phyloP scores from a whole-genome alignment of 2,113 vertebrate genomes.

The Microcebus lehilahytsara region DNA sequence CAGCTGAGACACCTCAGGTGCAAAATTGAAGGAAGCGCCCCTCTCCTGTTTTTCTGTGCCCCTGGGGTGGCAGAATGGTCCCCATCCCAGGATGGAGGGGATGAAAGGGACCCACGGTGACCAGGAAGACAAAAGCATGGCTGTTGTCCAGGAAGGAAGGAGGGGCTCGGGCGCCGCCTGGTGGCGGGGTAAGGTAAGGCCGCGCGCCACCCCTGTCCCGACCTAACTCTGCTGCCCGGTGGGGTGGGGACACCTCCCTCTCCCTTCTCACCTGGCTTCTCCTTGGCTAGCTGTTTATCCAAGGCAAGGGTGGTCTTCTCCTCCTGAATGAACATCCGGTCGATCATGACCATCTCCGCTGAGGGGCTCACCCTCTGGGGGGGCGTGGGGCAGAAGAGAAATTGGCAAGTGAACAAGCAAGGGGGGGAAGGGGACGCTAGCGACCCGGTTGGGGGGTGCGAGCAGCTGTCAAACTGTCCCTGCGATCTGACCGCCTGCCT shows the following conservation, averaged over 20 bases:
- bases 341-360: slow-evolving; percentile 98
- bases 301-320: slow-evolving; percentile 92
- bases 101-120: not conserved
- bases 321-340: slow-evolving; percentile 97
- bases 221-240: rapidly evolving
- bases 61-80: not conserved
- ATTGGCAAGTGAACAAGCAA: not conserved
- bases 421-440: not conserved
- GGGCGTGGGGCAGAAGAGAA: rapidly evolving
- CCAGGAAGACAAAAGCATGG: too few relatives aligned
- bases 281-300: slow-evolving; percentile 92
- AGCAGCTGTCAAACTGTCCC: not conserved
- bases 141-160: rapidly evolving
- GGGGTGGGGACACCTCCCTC: too few relatives aligned
- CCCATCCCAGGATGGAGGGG: not conserved
- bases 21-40: not conserved
- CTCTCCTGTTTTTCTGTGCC: not conserved
- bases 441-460: rapidly evolving
- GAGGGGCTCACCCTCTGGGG: slow-evolving; percentile 93
- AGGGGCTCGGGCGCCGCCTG: not conserved
- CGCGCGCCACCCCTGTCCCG: rapidly evolving
- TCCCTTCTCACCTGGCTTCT: slow-evolving; percentile 89
- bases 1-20: not conserved
- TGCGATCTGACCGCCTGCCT: not conserved
- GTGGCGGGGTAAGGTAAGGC: not conserved